These are phyloP conservation scores for Colistium nudipinnis DNA, from an alignment of 2,113 vertebrate genomes.

Conservation along the genomic window DNA sequence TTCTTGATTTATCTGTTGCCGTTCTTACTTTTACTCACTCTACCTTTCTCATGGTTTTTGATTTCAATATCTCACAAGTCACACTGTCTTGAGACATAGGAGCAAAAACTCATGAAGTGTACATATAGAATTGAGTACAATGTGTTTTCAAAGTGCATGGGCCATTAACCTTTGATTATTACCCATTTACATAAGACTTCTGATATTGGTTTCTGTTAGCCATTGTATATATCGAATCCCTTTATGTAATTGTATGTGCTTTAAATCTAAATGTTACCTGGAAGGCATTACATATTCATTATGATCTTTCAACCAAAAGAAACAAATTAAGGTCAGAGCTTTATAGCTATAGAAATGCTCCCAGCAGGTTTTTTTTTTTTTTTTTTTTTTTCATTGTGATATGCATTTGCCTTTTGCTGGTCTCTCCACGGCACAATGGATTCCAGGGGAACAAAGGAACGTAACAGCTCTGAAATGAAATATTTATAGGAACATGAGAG, in stretches of 20 bases:
- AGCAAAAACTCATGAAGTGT: conserved; percentile 1
- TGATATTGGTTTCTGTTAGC: neutral
- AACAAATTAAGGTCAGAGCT: neutral
- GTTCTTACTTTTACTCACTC: neutral
- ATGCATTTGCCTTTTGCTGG: neutral
- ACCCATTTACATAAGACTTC: conserved; percentile 9
- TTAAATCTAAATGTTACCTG: conserved; percentile 10
- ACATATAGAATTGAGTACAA: neutral
- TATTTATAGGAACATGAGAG: conserved; percentile 9
- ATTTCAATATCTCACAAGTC: neutral
- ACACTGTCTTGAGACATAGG: neutral
- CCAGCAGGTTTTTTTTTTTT: too few relatives aligned
- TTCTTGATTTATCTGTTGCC: conserved; percentile 18
- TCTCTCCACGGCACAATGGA: neutral
- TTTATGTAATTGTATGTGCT: conserved; percentile 10
- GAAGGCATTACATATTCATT: neutral
- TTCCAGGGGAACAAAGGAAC: neutral
- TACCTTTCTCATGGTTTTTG: neutral
- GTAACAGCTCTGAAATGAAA: neutral
- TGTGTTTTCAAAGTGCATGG: conserved; percentile 1
- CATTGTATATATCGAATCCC: neutral
- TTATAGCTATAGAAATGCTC: neutral
- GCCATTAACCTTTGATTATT: conserved; percentile 36
- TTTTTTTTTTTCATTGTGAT: too few relatives aligned
- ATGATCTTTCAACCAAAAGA: neutral